Evolutionary conservation across 1,140 invertebrate species (phyloP), one percentile per base, ranked within the genome.

Genomic region (Drosophila obscura): DNA sequence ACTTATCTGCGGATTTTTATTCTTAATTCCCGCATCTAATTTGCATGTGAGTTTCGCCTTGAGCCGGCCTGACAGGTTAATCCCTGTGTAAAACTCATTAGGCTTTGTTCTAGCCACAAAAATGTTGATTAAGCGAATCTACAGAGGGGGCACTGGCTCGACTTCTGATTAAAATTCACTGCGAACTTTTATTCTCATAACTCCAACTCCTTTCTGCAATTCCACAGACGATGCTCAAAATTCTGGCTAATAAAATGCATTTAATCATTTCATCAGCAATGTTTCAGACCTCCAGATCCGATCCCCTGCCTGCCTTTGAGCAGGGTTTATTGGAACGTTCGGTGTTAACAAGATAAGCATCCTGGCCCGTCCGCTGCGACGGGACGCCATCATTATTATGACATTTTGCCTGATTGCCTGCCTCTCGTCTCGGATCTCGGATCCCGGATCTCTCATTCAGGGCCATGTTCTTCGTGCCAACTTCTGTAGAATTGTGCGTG

Each of bases 361-460:
- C 79, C 77, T 88, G 75, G 44, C 50, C 60, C 39, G 58, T 48
- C 51, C 8, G 64, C 46, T 59, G 24, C 45, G 44, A 45, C 48
- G 75, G 66, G 65, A 89, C 85, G 85, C 85, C 85, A 85, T 90
- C 85, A 90, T 90, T 90, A 90, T 90, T 85, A 85, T 90, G 85
- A 85, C 85, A 90, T 90, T 90, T 82, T 73, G 83, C 63, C 82
- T 79, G 82, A 87, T 88, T 88, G 78, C 60, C 61, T 58, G 71
- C 48, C 60, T 71, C 50, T 22, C 44, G 35, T 39, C 35, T 39
- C 11, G 11, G 35, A 11, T 13, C 9, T 39, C 4, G 8, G 8
- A 11, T 35, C 3, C 9, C 2, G 31, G 9, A 35, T 35, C 31
- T 35, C 8, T 64, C 64, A 67, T 75, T 72, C 62, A 52, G 50